These are phyloP conservation scores for Globicephala melas DNA, from an alignment of 2,113 vertebrate genomes.

Conservation along the genomic window DNA sequence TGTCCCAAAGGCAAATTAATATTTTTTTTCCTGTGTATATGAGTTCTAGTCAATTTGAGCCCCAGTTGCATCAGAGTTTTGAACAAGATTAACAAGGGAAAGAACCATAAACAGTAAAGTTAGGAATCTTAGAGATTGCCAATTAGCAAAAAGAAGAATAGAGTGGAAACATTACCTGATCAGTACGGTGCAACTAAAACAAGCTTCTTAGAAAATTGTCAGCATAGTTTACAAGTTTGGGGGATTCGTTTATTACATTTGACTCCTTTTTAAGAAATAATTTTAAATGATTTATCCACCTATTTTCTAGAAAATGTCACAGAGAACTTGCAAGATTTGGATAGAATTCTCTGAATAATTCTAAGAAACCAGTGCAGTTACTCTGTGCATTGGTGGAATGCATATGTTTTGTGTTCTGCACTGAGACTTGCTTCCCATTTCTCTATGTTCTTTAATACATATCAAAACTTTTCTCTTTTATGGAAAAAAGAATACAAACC, in stretches of 20 bases:
- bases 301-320: background rate
- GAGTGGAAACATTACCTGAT: background rate
- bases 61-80: background rate
- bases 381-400: background rate
- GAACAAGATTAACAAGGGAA: background rate
- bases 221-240: background rate
- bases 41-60: background rate
- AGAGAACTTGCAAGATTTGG: background rate
- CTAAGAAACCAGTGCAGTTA: background rate
- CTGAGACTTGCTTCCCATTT: background rate
- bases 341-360: background rate
- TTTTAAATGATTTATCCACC: background rate
- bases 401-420: background rate
- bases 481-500: background rate
- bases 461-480: background rate
- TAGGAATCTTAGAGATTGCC: background rate
- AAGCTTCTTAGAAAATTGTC: background rate
- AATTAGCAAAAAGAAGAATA: background rate
- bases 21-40: background rate
- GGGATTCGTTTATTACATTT: background rate
- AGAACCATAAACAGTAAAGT: background rate
- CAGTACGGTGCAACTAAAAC: constrained; percentile 3
- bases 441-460: background rate
- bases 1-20: background rate
- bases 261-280: background rate